Evolutionary conservation across 2,113 vertebrate genomes (phyloP).

Genomic region (Anoura caudifer): DNA sequence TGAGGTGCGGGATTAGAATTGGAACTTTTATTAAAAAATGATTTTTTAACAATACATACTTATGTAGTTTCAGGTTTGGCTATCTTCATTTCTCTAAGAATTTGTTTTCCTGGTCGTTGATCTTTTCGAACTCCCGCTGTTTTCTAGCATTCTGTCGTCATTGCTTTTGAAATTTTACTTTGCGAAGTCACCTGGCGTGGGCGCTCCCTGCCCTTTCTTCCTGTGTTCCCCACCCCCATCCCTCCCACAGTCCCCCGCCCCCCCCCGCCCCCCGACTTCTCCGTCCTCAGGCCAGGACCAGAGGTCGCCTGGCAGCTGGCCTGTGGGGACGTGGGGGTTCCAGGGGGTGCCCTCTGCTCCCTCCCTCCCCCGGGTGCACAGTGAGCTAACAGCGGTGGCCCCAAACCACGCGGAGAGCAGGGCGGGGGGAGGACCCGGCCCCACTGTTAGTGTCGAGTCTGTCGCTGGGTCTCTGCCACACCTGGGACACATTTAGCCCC

Average conservation of each 20-base stretch:
- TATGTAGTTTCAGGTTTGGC: neutral
- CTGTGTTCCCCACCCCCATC: neutral
- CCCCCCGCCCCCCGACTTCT: neutral
- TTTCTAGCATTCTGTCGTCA: neutral
- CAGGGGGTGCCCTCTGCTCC: neutral
- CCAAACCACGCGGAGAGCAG: neutral
- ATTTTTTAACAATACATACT: neutral
- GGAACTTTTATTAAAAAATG: neutral
- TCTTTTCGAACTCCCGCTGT: neutral
- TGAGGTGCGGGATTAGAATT: too few relatives aligned
- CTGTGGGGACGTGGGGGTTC: too few relatives aligned
- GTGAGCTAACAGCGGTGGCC: neutral
- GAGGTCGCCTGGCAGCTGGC: neutral
- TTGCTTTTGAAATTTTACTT: neutral
- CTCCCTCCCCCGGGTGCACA: neutral
- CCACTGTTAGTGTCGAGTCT: neutral
- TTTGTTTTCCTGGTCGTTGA: neutral
- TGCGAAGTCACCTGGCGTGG: neutral
- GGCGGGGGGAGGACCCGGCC: neutral
- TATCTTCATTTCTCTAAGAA: neutral
- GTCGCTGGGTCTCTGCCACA: neutral
- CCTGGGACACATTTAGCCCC: neutral
- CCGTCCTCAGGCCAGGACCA: neutral
- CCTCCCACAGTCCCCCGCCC: neutral
- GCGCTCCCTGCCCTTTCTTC: neutral